Evolutionary conservation across 2,113 vertebrate genomes (phyloP), one percentile per base, ranked within the genome.

Genomic region (Callionymus lyra): DNA sequence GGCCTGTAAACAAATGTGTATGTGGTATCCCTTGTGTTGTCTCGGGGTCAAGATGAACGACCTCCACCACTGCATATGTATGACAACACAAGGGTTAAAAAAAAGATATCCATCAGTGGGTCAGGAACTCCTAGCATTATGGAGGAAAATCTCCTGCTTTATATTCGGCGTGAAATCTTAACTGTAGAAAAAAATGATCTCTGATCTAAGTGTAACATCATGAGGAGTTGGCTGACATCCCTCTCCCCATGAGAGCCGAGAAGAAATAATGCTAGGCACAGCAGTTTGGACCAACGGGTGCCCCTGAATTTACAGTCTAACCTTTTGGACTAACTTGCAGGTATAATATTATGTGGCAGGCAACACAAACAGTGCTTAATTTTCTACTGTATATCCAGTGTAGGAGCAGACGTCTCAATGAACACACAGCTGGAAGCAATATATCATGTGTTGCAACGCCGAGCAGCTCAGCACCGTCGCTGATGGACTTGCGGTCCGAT

Each of bases 361-460:
- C 21, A 27, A 27, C 21, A 27, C 21, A 27, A 27, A 27, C 21
- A 27, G 21, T 27, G 21, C 21, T 27, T 27, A 27, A 27, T 27
- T 27, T 27, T 27, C 21, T 5, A 27, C 12, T 14, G 13, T 19
- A 2, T 35, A 21, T 16, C 45, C 14, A 35, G 42, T 16, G 21
- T 6, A 16, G 42, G 33, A 48, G 8, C 33, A 16, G 34, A 31
- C 21, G 43, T 43, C 46, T 38, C 6, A 1, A 2, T 11, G 41
- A 56, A 51, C 56, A 65, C 68, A 76, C 59, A 72, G 54, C 61
- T 72, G 56, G 51, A 60, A 67, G 44, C 32, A 43, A 66, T 69
- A 68, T 13, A 68, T 66, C 53, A 78, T 44, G 15, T 45, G 33
- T 50, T 63, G 47, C n/a, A 63, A 56, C 45, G 21, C 4, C 8